Base-by-base conservation (phyloP, 2,113 vertebrate species). In the Suricata suricatta region DNA sequence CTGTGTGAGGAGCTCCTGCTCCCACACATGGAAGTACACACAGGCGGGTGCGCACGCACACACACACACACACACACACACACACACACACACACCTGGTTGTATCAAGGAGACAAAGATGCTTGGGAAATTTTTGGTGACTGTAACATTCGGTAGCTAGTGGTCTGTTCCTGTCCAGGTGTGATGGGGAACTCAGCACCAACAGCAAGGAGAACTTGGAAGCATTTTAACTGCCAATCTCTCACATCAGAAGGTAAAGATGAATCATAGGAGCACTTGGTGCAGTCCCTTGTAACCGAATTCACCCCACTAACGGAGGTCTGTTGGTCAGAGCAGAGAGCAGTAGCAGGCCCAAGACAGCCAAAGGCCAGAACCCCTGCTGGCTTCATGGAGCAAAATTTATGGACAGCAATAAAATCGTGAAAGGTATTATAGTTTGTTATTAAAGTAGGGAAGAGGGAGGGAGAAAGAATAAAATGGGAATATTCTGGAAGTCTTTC, bases 401-500 rank as follows among this genome's bases (percentile, higher is more conserved):
- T 90, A 92, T 79, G 38, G 25, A 71, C 17, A 57, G 27, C 35
- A n/a, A 9, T 93, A 54, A 90, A 96, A 71, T 25, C 31, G 13
- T 50, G 71, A 95, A 92, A 81, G 47, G 86, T 15, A 80, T 38
- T 8, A 41, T n/a, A 27, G 27, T 0, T 3, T 93, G 66, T 96
- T 95, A 97, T 69, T 80, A 84, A 97, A 93, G 69, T 29, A 0
- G 1, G 90, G 87, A 27, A 27, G 4, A 10, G 64, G 21, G 95
- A 71, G 64, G 72, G 66, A 84, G 88, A 77, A 97, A 86, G 82
- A 93, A 90, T 69, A 57, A 57, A 83, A 84, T 76, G 47, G n/a
- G 41, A 88, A 82, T 96, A 95, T 98, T 96, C 96, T 96, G 81
- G 87, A 98, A 96, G 33, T 71, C 50, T 94, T 96, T 92, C 90